Percentiles rank a stretch among this genome's conserved stretches.
Evolutionary conservation across 1,140 invertebrate genomes (phyloP).

Genomic region (Drosophila azteca): DNA sequence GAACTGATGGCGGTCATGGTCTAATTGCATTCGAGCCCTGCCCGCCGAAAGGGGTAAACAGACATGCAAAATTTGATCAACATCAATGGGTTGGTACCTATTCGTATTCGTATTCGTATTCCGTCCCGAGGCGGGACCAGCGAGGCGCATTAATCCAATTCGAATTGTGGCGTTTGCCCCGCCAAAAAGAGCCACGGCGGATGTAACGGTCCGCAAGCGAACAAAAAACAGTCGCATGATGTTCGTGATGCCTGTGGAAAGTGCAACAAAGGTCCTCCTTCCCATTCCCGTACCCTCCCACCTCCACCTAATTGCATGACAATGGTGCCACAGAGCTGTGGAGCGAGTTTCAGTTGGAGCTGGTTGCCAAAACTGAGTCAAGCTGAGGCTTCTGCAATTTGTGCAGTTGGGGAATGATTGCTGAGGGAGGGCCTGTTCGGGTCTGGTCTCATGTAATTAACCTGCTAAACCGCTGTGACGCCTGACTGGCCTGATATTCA

Average conservation of each 20-base stretch:
- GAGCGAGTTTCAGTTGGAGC: background rate
- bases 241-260: slow-evolving; percentile 50
- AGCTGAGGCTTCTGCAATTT: slow-evolving; percentile 1
- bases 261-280: slow-evolving; percentile 51
- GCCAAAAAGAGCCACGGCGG: slow-evolving; percentile 47
- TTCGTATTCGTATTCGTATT: background rate
- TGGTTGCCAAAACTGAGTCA: slow-evolving; percentile 34
- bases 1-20: slow-evolving; percentile 56
- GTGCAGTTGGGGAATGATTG: slow-evolving; percentile 11
- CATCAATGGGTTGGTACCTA: background rate
- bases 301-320: slow-evolving; percentile 51
- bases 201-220: slow-evolving; percentile 76
- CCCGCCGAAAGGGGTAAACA: slow-evolving; percentile 65
- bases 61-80: slow-evolving; percentile 68
- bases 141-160: slow-evolving; percentile 75
- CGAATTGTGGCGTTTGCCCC: slow-evolving; percentile 34
- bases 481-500: slow-evolving; percentile 42
- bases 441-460: slow-evolving; percentile 65
- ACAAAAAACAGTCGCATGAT: slow-evolving; percentile 78
- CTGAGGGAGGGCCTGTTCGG: slow-evolving; percentile 12
- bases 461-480: slow-evolving; percentile 77
- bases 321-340: slow-evolving; percentile 23
- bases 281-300: slow-evolving; percentile 19
- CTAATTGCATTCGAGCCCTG: slow-evolving; percentile 65
- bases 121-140: slow-evolving; percentile 22